Conservation (phyloP, 2,113 vertebrate genomes). For the Hippolais icterina region DNA sequence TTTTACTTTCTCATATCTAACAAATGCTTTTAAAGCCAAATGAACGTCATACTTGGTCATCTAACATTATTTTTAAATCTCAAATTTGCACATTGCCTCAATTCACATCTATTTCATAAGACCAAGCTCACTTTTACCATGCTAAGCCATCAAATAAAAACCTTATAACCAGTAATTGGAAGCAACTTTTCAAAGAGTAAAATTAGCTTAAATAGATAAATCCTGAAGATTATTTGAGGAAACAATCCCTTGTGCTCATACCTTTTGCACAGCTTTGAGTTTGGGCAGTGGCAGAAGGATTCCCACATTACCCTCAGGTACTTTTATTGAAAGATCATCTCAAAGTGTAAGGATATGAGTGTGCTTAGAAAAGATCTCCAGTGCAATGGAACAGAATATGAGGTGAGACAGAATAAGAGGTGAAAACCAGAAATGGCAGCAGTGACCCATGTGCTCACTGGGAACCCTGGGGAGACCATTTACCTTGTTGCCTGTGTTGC, state of each 20-base stretch:
- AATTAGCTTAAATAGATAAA: not conserved
- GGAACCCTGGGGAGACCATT: not conserved
- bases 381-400: not conserved
- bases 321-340: not conserved
- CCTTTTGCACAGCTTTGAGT: not conserved
- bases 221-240: not conserved
- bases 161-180: not conserved
- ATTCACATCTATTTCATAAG: not conserved
- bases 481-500: accelerated
- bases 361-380: not conserved
- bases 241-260: not conserved
- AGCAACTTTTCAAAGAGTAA: not conserved
- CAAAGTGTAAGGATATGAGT: not conserved
- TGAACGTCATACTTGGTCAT: not conserved
- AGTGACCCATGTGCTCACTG: not conserved
- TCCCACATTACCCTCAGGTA: not conserved
- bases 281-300: not conserved
- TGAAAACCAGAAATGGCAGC: not conserved
- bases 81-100: not conserved
- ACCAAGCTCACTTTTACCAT: not conserved
- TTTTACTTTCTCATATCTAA: not conserved
- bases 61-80: not conserved
- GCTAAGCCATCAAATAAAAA: not conserved
- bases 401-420: not conserved
- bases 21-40: not conserved